These are phyloP conservation scores for Chalcosyrphus nemorum DNA, from an alignment of 2,888 invertebrate species.

Conservation along the genomic window DNA sequence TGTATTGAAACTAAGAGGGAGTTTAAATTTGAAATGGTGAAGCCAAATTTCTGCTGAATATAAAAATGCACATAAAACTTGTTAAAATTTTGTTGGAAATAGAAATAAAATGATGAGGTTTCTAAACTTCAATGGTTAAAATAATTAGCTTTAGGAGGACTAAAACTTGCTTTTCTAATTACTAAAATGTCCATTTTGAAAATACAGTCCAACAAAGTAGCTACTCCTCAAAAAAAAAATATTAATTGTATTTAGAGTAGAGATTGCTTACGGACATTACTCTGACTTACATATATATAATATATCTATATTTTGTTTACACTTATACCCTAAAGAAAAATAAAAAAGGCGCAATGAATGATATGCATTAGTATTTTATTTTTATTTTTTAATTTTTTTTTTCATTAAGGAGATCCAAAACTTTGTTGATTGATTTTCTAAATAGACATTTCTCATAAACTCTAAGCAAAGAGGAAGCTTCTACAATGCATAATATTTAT, in stretches of 20 bases:
- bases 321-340: slow-evolving; percentile 74
- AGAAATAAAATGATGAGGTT: not conserved
- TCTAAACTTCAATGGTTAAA: not conserved
- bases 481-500: slow-evolving; percentile 57
- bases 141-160: not conserved
- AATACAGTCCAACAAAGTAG: slow-evolving; percentile 20
- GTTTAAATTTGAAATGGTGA: not conserved
- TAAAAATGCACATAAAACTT: no score
- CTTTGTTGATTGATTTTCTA: slow-evolving; percentile 54
- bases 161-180: not conserved
- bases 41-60: no score
- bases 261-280: slow-evolving; percentile 66
- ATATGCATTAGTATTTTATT: slow-evolving; percentile 80
- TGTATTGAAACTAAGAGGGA: not conserved
- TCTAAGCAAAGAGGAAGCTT: not conserved
- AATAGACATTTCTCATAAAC: slow-evolving; percentile 4
- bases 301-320: slow-evolving; percentile 46
- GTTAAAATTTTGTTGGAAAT: no score
- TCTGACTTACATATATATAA: slow-evolving; percentile 27
- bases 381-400: no score
- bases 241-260: slow-evolving; percentile 38
- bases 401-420: slow-evolving; percentile 21
- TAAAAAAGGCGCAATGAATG: slow-evolving; percentile 81
- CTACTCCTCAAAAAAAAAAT: no score
- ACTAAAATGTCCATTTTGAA: slow-evolving; percentile 17